Evolutionary conservation across 1,140 invertebrate genomes (phyloP).

Genomic region (Anastrepha ludens): DNA sequence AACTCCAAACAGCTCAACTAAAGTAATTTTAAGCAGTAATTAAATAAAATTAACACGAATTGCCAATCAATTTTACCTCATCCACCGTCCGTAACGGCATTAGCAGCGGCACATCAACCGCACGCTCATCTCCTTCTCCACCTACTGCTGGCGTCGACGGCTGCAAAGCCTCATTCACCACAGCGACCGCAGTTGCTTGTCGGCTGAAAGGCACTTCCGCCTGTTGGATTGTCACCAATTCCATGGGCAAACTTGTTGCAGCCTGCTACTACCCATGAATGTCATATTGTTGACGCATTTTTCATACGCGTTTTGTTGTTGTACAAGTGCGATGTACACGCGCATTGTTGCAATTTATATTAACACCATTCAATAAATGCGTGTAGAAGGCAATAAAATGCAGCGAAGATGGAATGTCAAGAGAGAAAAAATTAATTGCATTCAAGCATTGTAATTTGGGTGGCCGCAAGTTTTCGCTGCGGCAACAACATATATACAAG

Average conservation of each 20-base stretch:
- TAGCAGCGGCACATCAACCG: background rate
- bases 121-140: background rate
- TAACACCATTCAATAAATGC: constrained; percentile 31
- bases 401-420: background rate
- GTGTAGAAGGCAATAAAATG: background rate
- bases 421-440: background rate
- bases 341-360: constrained; percentile 43
- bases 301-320: background rate
- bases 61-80: constrained; percentile 48
- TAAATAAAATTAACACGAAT: constrained; percentile 42
- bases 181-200: background rate
- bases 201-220: background rate
- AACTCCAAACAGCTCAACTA: background rate
- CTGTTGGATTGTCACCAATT: background rate
- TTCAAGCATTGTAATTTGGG: background rate
- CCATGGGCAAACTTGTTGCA: constrained; percentile 38
- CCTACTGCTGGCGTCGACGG: background rate
- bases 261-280: background rate
- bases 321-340: background rate
- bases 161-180: background rate
- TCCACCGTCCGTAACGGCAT: background rate
- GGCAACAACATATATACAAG: background rate
- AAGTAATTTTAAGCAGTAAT: constrained; percentile 26
- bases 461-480: background rate
- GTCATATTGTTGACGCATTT: background rate